A percentile compares a stretch with the other conserved stretches of the same genome.
Evolutionary conservation across 2,797 vertebrate species (phyloP).

Genomic region (Cichlasoma orientale): DNA sequence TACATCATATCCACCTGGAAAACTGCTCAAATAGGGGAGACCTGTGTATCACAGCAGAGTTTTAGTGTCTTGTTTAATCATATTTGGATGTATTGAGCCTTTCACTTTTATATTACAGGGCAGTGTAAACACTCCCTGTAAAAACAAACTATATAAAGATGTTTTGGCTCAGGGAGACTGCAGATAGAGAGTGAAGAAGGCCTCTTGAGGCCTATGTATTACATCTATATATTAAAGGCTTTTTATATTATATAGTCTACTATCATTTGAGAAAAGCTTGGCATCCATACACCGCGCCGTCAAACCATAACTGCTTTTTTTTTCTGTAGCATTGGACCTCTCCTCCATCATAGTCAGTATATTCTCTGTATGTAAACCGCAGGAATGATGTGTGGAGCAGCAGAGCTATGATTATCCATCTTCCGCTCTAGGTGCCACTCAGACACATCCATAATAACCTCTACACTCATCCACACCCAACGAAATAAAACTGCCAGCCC

Average conservation of each 20-base stretch:
- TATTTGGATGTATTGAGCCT: not conserved
- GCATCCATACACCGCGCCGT: constrained; percentile 14
- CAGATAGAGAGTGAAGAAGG: not conserved
- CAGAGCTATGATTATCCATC: constrained; percentile 52
- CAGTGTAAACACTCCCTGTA: not conserved
- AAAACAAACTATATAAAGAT: constrained; percentile 5
- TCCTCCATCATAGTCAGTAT: constrained; percentile 8
- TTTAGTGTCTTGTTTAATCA: not conserved
- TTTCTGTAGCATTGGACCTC: not conserved
- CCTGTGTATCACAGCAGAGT: not conserved
- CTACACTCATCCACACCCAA: constrained; percentile 46
- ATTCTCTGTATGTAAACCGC: constrained; percentile 42
- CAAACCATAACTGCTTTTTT: constrained; percentile 13
- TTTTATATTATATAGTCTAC: constrained; percentile 20
- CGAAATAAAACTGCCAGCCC: constrained; percentile 25
- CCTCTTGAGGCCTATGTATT: not conserved
- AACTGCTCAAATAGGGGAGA: not conserved
- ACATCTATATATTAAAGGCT: constrained; percentile 1
- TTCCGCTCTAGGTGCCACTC: constrained; percentile 45
- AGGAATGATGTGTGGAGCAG: constrained; percentile 36
- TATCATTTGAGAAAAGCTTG: constrained; percentile 14
- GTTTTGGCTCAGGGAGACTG: not conserved
- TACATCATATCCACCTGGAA: not conserved
- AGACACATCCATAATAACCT: constrained; percentile 53
- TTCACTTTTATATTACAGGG: constrained; percentile 1